A percentile compares a stretch with the other conserved stretches of the same genome.
These are phyloP conservation scores for Vidua chalybeata DNA, from an alignment of 2,113 vertebrate species.

Conservation along the genomic window DNA sequence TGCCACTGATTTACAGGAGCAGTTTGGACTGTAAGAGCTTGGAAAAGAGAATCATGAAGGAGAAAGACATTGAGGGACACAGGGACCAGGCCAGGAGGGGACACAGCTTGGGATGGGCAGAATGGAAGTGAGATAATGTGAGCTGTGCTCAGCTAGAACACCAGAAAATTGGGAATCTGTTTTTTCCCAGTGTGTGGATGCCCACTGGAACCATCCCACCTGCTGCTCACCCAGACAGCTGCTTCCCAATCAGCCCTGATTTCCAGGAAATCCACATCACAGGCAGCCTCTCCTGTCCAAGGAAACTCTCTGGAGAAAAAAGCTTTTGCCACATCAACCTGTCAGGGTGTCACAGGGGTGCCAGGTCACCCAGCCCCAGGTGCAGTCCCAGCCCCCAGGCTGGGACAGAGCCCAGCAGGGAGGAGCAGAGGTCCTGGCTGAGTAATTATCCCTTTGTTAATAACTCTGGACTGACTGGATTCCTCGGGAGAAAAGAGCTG, in stretches of 20 bases:
- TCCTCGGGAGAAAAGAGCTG: not conserved
- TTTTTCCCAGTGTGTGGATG: rapidly evolving
- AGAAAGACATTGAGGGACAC: not conserved
- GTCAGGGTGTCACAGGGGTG: not conserved
- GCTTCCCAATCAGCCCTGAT: not conserved
- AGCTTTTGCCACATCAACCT: not conserved
- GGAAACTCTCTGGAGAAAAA: rapidly evolving
- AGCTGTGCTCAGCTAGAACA: not conserved
- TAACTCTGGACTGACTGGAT: not conserved
- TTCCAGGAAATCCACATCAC: not conserved
- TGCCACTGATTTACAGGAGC: not conserved
- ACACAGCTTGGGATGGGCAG: not conserved
- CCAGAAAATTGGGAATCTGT: not conserved
- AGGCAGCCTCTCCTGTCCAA: not conserved
- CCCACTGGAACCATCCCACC: not conserved
- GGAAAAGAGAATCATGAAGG: not conserved
- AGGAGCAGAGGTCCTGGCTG: not conserved
- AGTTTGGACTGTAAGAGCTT: not conserved
- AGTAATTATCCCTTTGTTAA: conserved; percentile 1
- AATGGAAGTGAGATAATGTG: rapidly evolving
- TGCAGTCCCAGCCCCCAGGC: not conserved
- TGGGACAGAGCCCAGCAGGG: not conserved
- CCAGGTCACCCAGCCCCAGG: not conserved
- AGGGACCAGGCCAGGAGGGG: not conserved
- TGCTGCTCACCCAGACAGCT: not conserved